phyloP scores from a whole-genome alignment of 2,888 invertebrate genomes.

The Heterodera filipjevi region DNA sequence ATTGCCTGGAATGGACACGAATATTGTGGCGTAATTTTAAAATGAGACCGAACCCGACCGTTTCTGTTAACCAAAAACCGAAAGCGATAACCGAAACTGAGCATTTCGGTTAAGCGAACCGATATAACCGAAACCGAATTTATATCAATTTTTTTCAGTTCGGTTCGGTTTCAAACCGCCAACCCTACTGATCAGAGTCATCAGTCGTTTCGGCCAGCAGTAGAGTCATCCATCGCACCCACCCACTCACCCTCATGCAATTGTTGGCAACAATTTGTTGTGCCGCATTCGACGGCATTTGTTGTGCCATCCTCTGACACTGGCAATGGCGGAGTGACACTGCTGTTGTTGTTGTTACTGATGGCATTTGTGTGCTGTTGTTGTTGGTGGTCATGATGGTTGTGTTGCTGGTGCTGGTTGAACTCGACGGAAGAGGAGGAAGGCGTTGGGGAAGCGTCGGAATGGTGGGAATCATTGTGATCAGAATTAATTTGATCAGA shows the following conservation, averaged over 20 bases:
- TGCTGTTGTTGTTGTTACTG: background rate
- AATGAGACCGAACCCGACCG: no score
- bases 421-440: background rate
- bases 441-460: conserved; percentile 1
- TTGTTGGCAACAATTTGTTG: background rate
- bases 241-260: background rate
- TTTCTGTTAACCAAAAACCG: no score
- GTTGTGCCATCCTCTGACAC: background rate
- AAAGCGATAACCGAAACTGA: no score
- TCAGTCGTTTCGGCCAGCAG: no score
- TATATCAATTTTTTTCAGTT: no score
- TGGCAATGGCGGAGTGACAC: background rate
- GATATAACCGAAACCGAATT: no score
- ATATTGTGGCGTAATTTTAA: no score
- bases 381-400: no score
- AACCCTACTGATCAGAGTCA: background rate
- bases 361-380: background rate
- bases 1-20: no score
- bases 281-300: background rate
- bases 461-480: background rate
- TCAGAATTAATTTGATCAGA: background rate
- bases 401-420: background rate
- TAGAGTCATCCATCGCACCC: background rate
- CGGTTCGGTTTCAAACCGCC: background rate
- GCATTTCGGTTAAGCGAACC: no score